Percentiles rank a stretch among this genome's conserved stretches.
phyloP scores from a whole-genome alignment of 1,140 invertebrate genomes.

The Elymnias hypermnestra region DNA sequence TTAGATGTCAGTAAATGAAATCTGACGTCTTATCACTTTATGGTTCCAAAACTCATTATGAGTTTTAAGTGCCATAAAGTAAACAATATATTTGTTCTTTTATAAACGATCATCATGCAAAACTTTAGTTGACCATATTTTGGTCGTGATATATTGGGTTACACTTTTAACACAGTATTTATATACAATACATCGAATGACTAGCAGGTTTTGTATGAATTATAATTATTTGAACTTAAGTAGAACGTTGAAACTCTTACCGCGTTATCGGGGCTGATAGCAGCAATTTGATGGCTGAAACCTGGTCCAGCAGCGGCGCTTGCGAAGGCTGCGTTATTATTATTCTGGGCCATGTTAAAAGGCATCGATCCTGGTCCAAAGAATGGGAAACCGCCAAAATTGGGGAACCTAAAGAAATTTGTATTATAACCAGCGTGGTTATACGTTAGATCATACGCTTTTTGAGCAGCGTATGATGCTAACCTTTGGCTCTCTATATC shows the following conservation, averaged over 20 bases:
- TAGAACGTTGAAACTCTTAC: constrained; percentile 74
- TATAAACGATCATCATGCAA: no score
- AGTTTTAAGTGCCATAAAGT: no score
- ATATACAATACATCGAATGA: no score
- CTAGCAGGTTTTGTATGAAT: no score
- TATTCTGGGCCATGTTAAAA: constrained; percentile 18
- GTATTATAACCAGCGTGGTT: constrained; percentile 49
- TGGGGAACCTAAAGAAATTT: constrained; percentile 53
- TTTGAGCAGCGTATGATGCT: constrained; percentile 48
- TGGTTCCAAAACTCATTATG: no score
- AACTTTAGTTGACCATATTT: no score
- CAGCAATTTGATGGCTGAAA: constrained; percentile 74
- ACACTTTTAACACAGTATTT: no score
- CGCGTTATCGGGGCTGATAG: constrained; percentile 76
- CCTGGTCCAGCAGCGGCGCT: constrained; percentile 61
- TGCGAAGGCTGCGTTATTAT: constrained; percentile 47
- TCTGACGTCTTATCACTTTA: no score
- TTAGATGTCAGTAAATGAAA: no score
- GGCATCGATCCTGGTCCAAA: constrained; percentile 27
- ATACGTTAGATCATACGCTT: constrained; percentile 62
- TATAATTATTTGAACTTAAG: no score
- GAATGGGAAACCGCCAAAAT: constrained; percentile 32
- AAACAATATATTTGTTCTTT: no score
- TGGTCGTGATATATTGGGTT: no score
- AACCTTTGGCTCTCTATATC: constrained; percentile 49